These are phyloP conservation scores for Poecilia latipinna DNA, from an alignment of 2,113 vertebrate species.

Conservation along the genomic window DNA sequence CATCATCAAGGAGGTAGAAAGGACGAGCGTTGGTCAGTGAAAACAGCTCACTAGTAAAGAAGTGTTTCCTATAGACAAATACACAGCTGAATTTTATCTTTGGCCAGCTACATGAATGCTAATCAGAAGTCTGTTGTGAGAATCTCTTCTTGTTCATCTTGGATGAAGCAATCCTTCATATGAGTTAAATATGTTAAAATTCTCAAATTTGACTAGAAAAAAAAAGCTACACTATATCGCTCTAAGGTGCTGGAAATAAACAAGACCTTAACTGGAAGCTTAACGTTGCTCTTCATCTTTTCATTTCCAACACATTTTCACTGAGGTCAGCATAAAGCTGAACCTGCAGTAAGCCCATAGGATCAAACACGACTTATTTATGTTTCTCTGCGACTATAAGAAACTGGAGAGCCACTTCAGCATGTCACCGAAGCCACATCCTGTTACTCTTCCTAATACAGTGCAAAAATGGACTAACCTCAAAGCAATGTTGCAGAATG, in stretches of 20 bases:
- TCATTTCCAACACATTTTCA: not conserved
- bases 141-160: not conserved
- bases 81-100: not conserved
- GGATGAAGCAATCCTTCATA: not conserved
- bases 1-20: not conserved
- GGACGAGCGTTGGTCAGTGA: not conserved
- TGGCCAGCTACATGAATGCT: not conserved
- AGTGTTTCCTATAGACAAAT: not conserved
- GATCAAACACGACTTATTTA: constrained; percentile 64
- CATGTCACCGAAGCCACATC: constrained; percentile 30
- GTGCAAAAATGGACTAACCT: constrained; percentile 6
- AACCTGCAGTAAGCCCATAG: constrained; percentile 47
- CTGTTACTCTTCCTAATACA: constrained; percentile 14
- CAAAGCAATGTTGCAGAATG: not conserved
- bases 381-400: constrained; percentile 46
- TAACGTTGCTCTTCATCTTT: not conserved
- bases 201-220: not conserved
- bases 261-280: not conserved
- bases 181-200: not conserved
- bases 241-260: not conserved
- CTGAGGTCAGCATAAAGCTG: constrained; percentile 9
- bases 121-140: not conserved
- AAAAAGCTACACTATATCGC: not conserved
- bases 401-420: constrained; percentile 51
- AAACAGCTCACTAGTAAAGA: not conserved